Evolutionary conservation across 2,113 vertebrate genomes (phyloP), one percentile per base, ranked within the genome.

Genomic region (Chlamydotis undulata): DNA sequence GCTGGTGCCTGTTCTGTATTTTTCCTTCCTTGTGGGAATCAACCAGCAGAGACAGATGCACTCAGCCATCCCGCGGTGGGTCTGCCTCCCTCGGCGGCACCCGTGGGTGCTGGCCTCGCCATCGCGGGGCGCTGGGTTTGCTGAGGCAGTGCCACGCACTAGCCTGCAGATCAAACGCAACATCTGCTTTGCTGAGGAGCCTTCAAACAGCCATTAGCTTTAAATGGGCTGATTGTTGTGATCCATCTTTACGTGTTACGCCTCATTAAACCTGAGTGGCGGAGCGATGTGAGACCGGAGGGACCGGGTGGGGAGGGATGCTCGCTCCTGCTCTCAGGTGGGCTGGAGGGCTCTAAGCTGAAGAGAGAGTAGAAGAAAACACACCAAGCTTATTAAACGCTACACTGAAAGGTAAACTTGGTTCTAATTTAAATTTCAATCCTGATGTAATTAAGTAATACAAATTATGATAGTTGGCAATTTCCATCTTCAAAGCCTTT

Each of bases 71-170:
- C 35, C 3, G 22, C 2, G 4, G 19, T 22, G 35, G 77, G 5
- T 9, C 37, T 12, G 43, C 26, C 13, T 37, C 23, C 41, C 68
- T 11, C 1, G 1, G 7, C 10, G 29, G 13, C 39, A 7, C 24
- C 43, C 17, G 10, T 2, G 14, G 11, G 23, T 1, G 4, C 25
- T 33, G 15, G 14, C 69, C 47, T 33, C 9, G 2, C 63, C 10
- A 1, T 7, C 0, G 2, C 2, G 12, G 25, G 55, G 25, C 19
- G 41, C 37, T 24, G 28, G 37, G 10, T 67, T 9, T 14, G 41
- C 15, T 25, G 7, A 19, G 26, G 5, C 14, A 11, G 73, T 5
- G 59, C 35, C 79, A 19, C 53, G 2, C 22, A 4, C 5, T 29
- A 7, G 19, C 35, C 19, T 68, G 89, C 47, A 49, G 45, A 19